Percentiles rank a stretch among this genome's conserved stretches.
Evolutionary conservation across 2,888 invertebrate species (phyloP).

Genomic region (Epirrhoe alternata): DNA sequence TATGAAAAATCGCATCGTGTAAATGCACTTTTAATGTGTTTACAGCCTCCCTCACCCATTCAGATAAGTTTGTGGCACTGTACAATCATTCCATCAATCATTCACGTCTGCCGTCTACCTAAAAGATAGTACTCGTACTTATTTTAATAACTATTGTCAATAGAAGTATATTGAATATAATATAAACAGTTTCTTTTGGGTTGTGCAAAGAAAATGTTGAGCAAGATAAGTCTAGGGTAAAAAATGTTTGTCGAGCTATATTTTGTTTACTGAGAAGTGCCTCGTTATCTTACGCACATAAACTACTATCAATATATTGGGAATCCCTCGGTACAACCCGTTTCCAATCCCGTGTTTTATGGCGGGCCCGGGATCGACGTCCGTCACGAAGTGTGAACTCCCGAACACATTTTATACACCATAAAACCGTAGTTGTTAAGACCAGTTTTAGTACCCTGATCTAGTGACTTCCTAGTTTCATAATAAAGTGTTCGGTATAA

Average conservation of each 20-base stretch:
- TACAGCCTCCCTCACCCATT: no score
- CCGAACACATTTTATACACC: constrained; percentile 39
- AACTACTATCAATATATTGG: background rate
- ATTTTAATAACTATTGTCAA: no score
- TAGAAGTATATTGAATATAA: no score
- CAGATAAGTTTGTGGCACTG: no score
- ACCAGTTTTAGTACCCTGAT: constrained; percentile 24
- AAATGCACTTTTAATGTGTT: no score
- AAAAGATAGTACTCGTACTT: no score
- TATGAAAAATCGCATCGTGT: no score
- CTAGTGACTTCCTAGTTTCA: constrained; percentile 16
- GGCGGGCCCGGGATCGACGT: constrained; percentile 28
- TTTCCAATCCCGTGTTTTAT: constrained; percentile 38
- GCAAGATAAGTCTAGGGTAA: no score
- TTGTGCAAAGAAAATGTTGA: no score
- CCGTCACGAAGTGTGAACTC: constrained; percentile 40
- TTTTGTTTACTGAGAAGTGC: background rate
- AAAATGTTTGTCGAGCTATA: background rate
- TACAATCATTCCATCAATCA: no score
- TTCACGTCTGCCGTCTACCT: no score
- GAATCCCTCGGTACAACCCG: constrained; percentile 9
- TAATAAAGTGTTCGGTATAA: constrained; percentile 14
- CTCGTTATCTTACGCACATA: constrained; percentile 7
- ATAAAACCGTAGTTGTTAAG: constrained; percentile 43
- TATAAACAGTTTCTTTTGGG: no score